These are phyloP conservation scores for Microplitis demolitor DNA, from an alignment of 1,140 invertebrate genomes.

Conservation along the genomic window DNA sequence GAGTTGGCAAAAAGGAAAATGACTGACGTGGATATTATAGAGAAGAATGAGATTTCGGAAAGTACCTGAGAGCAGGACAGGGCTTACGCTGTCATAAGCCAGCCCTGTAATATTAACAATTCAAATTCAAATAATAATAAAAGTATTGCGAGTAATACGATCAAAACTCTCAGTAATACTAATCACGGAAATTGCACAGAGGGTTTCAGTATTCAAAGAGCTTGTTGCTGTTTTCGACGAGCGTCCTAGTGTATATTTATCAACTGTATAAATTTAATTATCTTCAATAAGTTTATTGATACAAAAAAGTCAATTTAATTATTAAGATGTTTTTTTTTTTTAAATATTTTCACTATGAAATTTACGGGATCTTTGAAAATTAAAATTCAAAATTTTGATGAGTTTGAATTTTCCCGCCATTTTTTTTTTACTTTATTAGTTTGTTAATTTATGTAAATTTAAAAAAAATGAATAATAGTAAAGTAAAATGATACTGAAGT, in stretches of 20 bases:
- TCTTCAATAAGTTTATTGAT: background rate
- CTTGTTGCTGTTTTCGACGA: slow-evolving; percentile 61
- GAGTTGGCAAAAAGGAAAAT: slow-evolving; percentile 29
- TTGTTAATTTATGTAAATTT: no score
- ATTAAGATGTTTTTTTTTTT: background rate
- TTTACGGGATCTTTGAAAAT: no score
- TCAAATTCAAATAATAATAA: slow-evolving; percentile 13
- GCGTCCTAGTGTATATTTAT: slow-evolving; percentile 51
- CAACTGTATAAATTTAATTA: background rate
- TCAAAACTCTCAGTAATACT: slow-evolving; percentile 40
- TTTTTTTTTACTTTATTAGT: no score
- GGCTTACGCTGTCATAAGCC: slow-evolving; percentile 35
- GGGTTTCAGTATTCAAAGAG: slow-evolving; percentile 58
- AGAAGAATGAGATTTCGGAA: slow-evolving; percentile 42
- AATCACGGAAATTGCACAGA: slow-evolving; percentile 43
- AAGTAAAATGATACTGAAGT: no score
- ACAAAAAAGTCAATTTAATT: background rate
- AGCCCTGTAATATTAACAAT: slow-evolving; percentile 8
- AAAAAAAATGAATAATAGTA: no score
- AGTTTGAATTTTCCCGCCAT: no score
- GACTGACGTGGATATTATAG: slow-evolving; percentile 49
- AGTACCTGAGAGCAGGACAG: slow-evolving; percentile 52
- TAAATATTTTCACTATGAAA: background rate
- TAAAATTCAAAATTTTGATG: no score
- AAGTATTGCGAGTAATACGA: slow-evolving; percentile 34